Conservation (phyloP, 2,113 vertebrate genomes). For the Damaliscus lunatus region DNA sequence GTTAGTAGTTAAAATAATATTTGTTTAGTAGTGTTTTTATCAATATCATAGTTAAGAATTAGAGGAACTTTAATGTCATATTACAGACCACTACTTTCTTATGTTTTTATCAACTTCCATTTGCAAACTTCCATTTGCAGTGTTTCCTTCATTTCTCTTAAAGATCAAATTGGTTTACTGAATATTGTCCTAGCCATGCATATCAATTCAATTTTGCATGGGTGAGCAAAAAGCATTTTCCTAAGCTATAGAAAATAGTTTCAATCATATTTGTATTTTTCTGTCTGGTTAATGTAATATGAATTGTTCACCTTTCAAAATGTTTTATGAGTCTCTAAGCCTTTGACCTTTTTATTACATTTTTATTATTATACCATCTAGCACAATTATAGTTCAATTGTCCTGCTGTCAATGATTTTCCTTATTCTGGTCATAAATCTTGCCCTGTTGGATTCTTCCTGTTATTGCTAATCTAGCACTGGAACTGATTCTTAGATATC, state of each 20-base stretch:
- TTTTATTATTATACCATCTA: slow-evolving; percentile 51
- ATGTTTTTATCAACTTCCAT: background rate
- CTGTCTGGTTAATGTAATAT: background rate
- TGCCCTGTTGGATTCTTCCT: background rate
- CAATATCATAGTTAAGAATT: background rate
- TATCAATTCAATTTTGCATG: background rate
- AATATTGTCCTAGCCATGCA: background rate
- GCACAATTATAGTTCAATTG: slow-evolving; percentile 53
- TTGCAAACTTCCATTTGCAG: background rate
- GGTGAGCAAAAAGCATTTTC: background rate
- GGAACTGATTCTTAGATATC: background rate
- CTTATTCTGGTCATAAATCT: slow-evolving; percentile 36
- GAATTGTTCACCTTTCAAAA: slow-evolving; percentile 41
- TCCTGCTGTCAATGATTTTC: background rate
- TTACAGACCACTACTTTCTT: background rate
- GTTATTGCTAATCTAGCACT: background rate
- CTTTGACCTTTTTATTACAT: slow-evolving; percentile 51
- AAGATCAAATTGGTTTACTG: background rate
- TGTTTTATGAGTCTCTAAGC: slow-evolving; percentile 48
- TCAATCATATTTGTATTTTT: background rate
- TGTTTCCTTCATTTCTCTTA: background rate
- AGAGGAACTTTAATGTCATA: background rate
- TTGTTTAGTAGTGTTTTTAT: background rate
- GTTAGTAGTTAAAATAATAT: background rate
- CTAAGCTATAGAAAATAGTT: background rate